These are phyloP conservation scores for Chrosomus eos DNA, from an alignment of 2,797 vertebrate species.

Conservation along the genomic window DNA sequence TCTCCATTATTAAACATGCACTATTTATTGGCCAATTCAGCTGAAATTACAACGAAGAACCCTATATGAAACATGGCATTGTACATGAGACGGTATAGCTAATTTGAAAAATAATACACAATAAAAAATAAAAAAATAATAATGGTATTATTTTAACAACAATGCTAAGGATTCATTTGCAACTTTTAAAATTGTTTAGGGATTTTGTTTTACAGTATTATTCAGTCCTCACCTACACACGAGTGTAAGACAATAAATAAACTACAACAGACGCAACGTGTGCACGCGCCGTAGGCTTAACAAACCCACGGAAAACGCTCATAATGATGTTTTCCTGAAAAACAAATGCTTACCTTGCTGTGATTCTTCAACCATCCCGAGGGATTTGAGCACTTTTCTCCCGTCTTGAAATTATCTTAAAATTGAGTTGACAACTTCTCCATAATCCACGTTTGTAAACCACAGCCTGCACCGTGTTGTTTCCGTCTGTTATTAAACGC, in stretches of 20 bases:
- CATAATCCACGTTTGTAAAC: background rate
- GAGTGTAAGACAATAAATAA: background rate
- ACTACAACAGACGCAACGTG: background rate
- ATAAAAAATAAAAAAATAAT: background rate
- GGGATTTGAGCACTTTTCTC: conserved; percentile 9
- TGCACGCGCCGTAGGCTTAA: background rate
- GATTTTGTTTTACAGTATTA: background rate
- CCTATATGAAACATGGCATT: background rate
- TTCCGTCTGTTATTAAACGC: background rate
- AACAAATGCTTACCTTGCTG: conserved; percentile 17
- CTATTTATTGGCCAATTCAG: background rate
- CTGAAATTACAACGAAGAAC: background rate
- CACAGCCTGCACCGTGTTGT: background rate
- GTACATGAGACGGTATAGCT: background rate
- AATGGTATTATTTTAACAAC: background rate
- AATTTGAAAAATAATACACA: background rate
- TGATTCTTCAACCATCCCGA: conserved; percentile 11
- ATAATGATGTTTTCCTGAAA: background rate
- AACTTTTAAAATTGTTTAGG: too few relatives aligned
- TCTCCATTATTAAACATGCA: background rate
- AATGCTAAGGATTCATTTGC: background rate
- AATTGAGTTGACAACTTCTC: conserved; percentile 3
- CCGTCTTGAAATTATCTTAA: background rate
- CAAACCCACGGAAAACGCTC: background rate
- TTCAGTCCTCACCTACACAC: background rate